A percentile compares a stretch with the other conserved stretches of the same genome.
These are phyloP conservation scores for Caenorhabditis plicata DNA, from an alignment of 2,888 invertebrate species.

Conservation along the genomic window DNA sequence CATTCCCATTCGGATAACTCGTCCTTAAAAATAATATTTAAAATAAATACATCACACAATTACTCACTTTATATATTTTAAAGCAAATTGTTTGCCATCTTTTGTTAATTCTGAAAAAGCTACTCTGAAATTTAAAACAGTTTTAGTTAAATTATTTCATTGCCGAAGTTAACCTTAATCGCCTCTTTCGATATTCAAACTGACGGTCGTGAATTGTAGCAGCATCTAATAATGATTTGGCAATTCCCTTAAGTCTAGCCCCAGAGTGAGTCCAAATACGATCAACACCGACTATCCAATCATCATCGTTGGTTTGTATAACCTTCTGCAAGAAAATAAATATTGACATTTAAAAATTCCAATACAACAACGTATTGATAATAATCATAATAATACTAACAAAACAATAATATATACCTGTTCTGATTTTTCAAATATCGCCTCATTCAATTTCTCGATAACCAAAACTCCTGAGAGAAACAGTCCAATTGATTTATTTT, in stretches of 20 bases:
- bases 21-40: conserved; percentile 5
- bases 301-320: not conserved
- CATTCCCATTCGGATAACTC: too few relatives aligned
- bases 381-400: not conserved
- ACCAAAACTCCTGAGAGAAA: conserved; percentile 10
- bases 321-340: not conserved
- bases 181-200: conserved; percentile 8
- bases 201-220: conserved; percentile 10
- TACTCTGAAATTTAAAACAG: not conserved
- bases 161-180: conserved; percentile 1
- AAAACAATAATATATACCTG: not conserved
- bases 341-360: not conserved
- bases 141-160: too few relatives aligned
- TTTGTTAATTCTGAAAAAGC: conserved; percentile 19
- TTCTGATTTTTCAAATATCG: conserved; percentile 1
- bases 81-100: conserved; percentile 7
- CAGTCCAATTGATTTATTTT: not conserved
- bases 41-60: not conserved
- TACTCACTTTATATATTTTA: conserved; percentile 2
- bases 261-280: conserved; percentile 17
- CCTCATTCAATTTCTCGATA: conserved; percentile 6
- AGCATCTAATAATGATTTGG: conserved; percentile 9
- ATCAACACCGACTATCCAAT: conserved; percentile 30
- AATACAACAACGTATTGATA: not conserved
- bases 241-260: conserved; percentile 1